Evolutionary conservation across 2,113 vertebrate genomes (phyloP), one percentile per base, ranked within the genome.

Genomic region (Sialia sialis): DNA sequence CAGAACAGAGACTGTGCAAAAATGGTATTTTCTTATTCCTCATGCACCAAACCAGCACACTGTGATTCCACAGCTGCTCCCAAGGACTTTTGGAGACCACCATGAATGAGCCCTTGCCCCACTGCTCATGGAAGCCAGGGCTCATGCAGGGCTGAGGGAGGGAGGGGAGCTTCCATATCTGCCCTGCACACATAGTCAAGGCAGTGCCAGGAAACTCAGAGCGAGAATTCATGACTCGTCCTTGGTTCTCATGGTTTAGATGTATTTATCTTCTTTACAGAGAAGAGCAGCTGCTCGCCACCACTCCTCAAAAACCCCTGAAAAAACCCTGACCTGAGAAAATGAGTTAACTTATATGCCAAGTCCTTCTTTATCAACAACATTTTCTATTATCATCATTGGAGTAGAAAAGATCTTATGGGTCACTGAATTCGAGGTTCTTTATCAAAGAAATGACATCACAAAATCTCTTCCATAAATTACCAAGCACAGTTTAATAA

Each of bases 391-490:
- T 66, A 78, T n/a, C 32, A 56, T 60, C 23, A 62, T 1, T 54
- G 56, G 38, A 70, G 43, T 12, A 92, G 52, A 59, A 67, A 70
- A 89, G 51, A 66, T 48, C 64, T 88, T 60, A n/a, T 16, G 34
- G 46, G 26, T 56, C 69, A 82, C 9, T 79, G 69, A 78, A 78
- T 84, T 43, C 70, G 56, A 87, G 25, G 41, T 66, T 51, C 29
- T 79, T 85, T 77, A 59, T 86, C 34, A 30, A 7, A 59, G 70
- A 73, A 92, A 83, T n/a, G 34, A 23, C 44, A 55, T 43, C 66
- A 90, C 25, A 83, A 72, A 94, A 85, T 67, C 32, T 83, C 46
- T 90, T 80, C 41, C 30, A 59, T 43, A 81, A 83, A 74, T 63
- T 77, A 83, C 13, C 18, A 44, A 58, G 29, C 17, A 46, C 1